phyloP scores from a whole-genome alignment of 2,888 invertebrate genomes.

The Palloptera scutellata region DNA sequence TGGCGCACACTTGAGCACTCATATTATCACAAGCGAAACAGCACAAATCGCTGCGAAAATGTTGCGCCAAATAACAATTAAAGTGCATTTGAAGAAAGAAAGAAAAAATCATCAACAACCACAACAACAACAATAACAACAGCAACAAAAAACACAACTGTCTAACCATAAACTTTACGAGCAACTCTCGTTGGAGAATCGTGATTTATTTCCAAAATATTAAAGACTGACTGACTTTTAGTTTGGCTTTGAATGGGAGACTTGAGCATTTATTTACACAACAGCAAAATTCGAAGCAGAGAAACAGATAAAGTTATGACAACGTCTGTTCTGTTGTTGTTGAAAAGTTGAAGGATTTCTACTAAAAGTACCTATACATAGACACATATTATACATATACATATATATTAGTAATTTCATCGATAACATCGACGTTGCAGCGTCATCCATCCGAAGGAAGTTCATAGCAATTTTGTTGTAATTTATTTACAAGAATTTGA shows the following conservation, averaged over 20 bases:
- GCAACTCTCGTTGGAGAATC: conserved; percentile 28
- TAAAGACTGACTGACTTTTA: background rate
- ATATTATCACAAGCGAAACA: conserved; percentile 2
- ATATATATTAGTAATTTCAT: no score
- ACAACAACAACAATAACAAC: no score
- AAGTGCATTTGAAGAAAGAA: conserved; percentile 47
- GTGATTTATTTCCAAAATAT: conserved; percentile 48
- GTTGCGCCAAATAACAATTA: conserved; percentile 54
- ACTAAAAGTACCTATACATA: no score
- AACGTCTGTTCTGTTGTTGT: background rate
- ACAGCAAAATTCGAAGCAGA: no score
- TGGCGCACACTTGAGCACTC: conserved; percentile 14
- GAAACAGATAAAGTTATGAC: no score
- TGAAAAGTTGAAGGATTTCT: background rate
- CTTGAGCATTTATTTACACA: background rate
- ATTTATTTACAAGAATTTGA: conserved; percentile 5
- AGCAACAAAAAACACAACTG: no score
- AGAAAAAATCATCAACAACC: background rate
- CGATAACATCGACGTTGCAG: background rate
- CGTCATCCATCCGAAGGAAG: no score
- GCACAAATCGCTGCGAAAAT: conserved; percentile 17
- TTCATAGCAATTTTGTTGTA: conserved; percentile 10
- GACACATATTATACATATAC: no score
- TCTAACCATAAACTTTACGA: conserved; percentile 43
- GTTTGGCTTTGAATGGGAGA: background rate